Base-by-base conservation (phyloP, 2,797 vertebrate genomes). In the Poeciliopsis infans region DNA sequence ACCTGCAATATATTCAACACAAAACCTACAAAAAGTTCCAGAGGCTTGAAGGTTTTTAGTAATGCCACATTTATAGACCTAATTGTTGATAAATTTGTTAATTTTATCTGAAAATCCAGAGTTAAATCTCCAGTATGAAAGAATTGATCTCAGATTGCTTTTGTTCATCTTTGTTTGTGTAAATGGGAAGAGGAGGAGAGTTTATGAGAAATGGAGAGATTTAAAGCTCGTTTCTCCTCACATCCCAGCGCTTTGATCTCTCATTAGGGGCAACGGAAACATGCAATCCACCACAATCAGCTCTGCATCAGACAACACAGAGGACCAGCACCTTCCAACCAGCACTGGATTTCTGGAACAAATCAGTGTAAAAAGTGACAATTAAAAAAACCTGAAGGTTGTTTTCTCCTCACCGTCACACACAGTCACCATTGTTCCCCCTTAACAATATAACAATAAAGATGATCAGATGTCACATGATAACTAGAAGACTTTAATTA, bases 221-320 rank as follows among this genome's bases (percentile, higher is more conserved):
- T 90, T 86, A 91, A 87, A 85, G 77, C 86, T 74, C 23, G 43
- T 81, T 86, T 87, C 85, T 81, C 81, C 82, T 87, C 80, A 79
- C 83, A 87, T 88, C 84, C 74, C 51, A 2, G 59, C 1, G 70
- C 93, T 94, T 94, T 95, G 89, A 95, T 95, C 91, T 94, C 85
- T 93, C 91, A 92, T 94, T 93, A 94, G 85, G 87, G 87, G 90
- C 88, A 92, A 92, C 86, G 79, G 94, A 91, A 94, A 93, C 90
- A 89, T 85, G 88, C 79, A 68, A 86, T 84, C 87, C 85, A 92
- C 87, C 92, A 93, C 87, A 93, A 87, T 88, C 76, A 79, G 73
- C 3, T 41, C 81, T 79, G 86, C 81, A 90, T 88, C 86, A 80
- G 82, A 79, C 74, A 74, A 75, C 78, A 12, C 78, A 69, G 84